A percentile compares a stretch with the other conserved stretches of the same genome.
Evolutionary conservation across 2,797 vertebrate species (phyloP).

Genomic region (Apogon hyalosoma): DNA sequence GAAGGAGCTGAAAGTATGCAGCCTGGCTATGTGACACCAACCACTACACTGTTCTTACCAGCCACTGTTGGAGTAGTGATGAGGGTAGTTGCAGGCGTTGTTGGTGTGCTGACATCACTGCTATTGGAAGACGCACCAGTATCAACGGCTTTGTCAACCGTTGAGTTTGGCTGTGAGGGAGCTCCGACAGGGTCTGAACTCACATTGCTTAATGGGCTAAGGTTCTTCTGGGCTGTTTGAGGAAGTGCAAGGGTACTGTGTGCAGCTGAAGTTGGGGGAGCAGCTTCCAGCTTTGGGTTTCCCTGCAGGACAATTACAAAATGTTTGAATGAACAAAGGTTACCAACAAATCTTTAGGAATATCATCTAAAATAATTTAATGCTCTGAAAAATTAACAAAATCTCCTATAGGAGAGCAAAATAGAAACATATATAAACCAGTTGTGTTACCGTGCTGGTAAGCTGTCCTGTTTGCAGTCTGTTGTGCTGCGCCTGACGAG

Average conservation of each 20-base stretch:
- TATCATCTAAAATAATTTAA: not conserved
- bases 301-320: conserved; percentile 51
- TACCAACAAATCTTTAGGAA: not conserved
- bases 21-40: not conserved
- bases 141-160: conserved; percentile 29
- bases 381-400: not conserved
- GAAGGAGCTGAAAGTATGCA: conserved; percentile 30
- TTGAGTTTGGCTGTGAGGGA: conserved; percentile 58
- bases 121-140: conserved; percentile 64
- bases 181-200: conserved; percentile 34
- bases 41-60: conserved; percentile 62
- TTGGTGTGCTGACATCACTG: conserved; percentile 44
- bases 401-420: not conserved
- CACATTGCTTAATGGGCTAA: conserved; percentile 61
- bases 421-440: not conserved
- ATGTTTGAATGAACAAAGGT: not conserved
- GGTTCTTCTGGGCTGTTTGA: conserved; percentile 68
- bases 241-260: conserved; percentile 61
- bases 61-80: conserved; percentile 58
- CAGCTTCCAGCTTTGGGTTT: conserved; percentile 41
- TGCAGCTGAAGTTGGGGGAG: conserved; percentile 15
- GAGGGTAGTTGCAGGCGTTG: not conserved
- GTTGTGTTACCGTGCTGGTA: conserved; percentile 51
- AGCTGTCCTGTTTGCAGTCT: not conserved
- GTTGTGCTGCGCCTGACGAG: conserved; percentile 1